phyloP scores from a whole-genome alignment of 2,797 vertebrate species.

The Microcaecilia unicolor region DNA sequence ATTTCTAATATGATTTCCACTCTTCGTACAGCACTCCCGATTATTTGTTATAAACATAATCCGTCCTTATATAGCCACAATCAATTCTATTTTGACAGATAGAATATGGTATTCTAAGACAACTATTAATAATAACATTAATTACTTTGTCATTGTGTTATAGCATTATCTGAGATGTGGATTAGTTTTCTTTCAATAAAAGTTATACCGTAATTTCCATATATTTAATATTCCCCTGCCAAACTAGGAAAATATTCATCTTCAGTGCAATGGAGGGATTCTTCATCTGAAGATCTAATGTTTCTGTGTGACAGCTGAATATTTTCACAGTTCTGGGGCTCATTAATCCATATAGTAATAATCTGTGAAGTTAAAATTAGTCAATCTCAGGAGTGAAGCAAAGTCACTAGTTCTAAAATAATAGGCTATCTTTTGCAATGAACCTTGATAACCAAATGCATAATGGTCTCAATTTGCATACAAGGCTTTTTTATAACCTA shows the following conservation, averaged over 20 bases:
- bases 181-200: not conserved
- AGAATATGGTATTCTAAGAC: too few relatives aligned
- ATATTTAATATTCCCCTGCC: constrained; percentile 15
- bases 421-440: constrained; percentile 25
- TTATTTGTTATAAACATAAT: too few relatives aligned
- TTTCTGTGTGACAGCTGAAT: constrained; percentile 23
- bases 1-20: too few relatives aligned
- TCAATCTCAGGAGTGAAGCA: constrained; percentile 37
- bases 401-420: constrained; percentile 38
- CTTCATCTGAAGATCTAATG: too few relatives aligned
- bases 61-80: too few relatives aligned
- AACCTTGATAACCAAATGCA: constrained; percentile 40
- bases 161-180: not conserved
- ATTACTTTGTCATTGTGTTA: not conserved
- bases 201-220: rapidly evolving
- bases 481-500: constrained; percentile 12
- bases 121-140: too few relatives aligned
- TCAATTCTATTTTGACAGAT: too few relatives aligned
- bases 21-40: too few relatives aligned
- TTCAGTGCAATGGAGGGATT: too few relatives aligned
- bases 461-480: constrained; percentile 40
- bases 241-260: constrained; percentile 20
- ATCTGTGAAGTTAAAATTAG: constrained; percentile 40
- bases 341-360: constrained; percentile 42
- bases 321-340: constrained; percentile 26